phyloP scores from a whole-genome alignment of 2,113 vertebrate genomes.

The Corydoras sp. region DNA sequence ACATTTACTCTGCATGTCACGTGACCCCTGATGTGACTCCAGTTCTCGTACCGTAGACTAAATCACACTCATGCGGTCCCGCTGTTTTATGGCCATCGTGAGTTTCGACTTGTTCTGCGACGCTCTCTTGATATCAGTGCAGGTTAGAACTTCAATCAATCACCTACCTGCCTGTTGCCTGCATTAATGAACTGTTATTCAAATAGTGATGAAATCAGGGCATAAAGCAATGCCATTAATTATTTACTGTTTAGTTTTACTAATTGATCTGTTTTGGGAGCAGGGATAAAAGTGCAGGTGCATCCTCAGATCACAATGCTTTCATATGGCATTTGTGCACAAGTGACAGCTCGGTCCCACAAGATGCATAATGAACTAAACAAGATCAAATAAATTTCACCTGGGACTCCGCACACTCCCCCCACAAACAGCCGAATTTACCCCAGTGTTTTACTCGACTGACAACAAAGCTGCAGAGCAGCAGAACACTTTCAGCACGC shows the following conservation, averaged over 20 bases:
- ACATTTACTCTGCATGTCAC: too few species aligned
- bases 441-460: slow-evolving; percentile 52
- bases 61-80: slow-evolving; percentile 54
- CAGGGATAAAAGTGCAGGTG: slow-evolving; percentile 66
- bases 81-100: slow-evolving; percentile 58
- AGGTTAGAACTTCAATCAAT: slow-evolving; percentile 68
- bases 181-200: slow-evolving; percentile 70
- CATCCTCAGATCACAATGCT: slow-evolving; percentile 62
- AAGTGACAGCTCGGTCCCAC: slow-evolving; percentile 63
- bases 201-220: slow-evolving; percentile 64
- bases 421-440: slow-evolving; percentile 67
- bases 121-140: slow-evolving; percentile 63
- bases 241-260: slow-evolving; percentile 75
- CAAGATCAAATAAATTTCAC: slow-evolving; percentile 73
- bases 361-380: slow-evolving; percentile 76
- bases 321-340: slow-evolving; percentile 74
- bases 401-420: slow-evolving; percentile 55
- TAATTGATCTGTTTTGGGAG: slow-evolving; percentile 75
- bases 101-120: slow-evolving; percentile 55
- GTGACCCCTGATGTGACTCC: slow-evolving; percentile 58
- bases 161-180: slow-evolving; percentile 43
- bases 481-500: slow-evolving; percentile 10
- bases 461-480: slow-evolving; percentile 51
- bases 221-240: slow-evolving; percentile 73
- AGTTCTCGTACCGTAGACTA: slow-evolving; percentile 54